Evolutionary conservation across 2,797 vertebrate genomes (phyloP).

Genomic region (Meriones psammophilus): DNA sequence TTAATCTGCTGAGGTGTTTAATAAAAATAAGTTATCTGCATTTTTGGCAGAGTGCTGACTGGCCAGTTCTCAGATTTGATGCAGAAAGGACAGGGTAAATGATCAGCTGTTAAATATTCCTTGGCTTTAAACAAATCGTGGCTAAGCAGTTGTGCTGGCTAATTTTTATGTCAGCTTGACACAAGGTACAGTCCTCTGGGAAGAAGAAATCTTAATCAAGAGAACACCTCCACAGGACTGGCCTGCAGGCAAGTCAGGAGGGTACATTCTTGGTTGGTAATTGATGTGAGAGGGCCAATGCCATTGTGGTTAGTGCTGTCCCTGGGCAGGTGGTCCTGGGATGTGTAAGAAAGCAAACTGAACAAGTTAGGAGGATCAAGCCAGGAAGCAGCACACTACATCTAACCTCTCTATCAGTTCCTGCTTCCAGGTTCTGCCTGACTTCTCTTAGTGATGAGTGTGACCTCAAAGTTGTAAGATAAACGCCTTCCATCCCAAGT

Average conservation of each 20-base stretch:
- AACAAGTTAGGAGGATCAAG: background rate
- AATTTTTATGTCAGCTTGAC: background rate
- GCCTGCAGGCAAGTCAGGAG: background rate
- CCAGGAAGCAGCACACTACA: background rate
- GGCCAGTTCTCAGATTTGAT: constrained; percentile 4
- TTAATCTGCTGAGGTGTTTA: background rate
- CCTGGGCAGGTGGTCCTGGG: background rate
- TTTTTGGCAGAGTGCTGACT: constrained; percentile 24
- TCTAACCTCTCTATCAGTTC: no score
- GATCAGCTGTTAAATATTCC: background rate
- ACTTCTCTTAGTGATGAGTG: background rate
- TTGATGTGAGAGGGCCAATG: background rate
- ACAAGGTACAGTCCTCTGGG: background rate
- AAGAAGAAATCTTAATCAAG: background rate
- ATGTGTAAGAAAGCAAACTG: background rate
- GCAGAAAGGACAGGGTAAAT: background rate
- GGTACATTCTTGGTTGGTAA: background rate
- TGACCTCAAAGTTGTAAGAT: background rate
- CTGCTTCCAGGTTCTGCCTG: background rate
- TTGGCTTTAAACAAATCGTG: constrained; percentile 8
- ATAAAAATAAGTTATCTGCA: constrained; percentile 7
- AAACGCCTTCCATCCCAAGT: background rate
- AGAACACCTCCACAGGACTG: background rate
- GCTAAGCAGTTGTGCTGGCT: background rate
- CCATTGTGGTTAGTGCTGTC: background rate